Percentiles rank a stretch among this genome's conserved stretches.
These are phyloP conservation scores for Ranitomeya imitator DNA, from an alignment of 2,113 vertebrate genomes.

Conservation along the genomic window DNA sequence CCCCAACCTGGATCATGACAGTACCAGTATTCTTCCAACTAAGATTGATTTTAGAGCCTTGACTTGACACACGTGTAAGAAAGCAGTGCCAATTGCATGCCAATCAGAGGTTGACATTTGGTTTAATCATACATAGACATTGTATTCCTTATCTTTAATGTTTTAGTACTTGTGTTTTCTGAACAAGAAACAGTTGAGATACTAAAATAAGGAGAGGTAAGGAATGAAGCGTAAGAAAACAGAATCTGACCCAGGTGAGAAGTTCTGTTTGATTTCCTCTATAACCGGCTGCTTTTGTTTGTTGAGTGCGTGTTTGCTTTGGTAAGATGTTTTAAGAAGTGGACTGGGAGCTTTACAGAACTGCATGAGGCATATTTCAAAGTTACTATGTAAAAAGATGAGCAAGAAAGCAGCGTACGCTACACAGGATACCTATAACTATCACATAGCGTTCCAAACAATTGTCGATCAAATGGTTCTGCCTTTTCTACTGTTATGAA, in stretches of 20 bases:
- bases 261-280: slow-evolving; percentile 53
- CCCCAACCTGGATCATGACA: too few species aligned
- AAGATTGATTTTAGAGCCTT: not conserved
- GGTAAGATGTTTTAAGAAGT: slow-evolving; percentile 50
- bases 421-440: slow-evolving; percentile 17
- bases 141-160: not conserved
- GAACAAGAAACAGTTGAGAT: slow-evolving; percentile 28
- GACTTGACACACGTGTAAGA: not conserved
- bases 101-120: not conserved
- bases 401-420: not conserved
- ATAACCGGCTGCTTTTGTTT: slow-evolving; percentile 51
- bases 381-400: slow-evolving; percentile 37
- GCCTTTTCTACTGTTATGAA: not conserved
- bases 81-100: not conserved
- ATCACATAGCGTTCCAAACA: slow-evolving; percentile 19
- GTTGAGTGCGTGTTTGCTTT: slow-evolving; percentile 41
- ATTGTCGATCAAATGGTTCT: slow-evolving; percentile 22
- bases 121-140: not conserved
- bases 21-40: too few species aligned
- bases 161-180: not conserved
- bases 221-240: slow-evolving; percentile 25
- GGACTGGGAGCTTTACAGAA: slow-evolving; percentile 54
- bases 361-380: slow-evolving; percentile 54
- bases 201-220: slow-evolving; percentile 18
- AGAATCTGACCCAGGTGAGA: slow-evolving; percentile 58